Conservation (phyloP, 2,888 invertebrate species). For the Bhutanitis thaidina region DNA sequence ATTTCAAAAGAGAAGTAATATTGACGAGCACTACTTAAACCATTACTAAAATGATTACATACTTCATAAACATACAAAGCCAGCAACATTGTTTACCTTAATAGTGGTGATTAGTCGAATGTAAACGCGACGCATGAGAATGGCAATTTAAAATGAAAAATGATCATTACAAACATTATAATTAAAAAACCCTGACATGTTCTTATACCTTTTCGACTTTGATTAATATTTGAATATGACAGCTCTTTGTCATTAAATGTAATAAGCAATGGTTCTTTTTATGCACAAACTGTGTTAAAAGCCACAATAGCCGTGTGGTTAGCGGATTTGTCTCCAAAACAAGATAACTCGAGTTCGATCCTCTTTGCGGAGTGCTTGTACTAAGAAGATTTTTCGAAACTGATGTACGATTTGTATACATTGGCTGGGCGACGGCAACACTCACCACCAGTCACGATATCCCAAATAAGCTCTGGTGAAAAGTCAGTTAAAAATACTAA, state of each 20-base stretch:
- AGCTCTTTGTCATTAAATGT: conserved; percentile 48
- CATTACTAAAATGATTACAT: conserved; percentile 1
- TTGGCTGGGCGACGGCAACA: too few species aligned
- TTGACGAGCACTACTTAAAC: too few species aligned
- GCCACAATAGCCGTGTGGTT: too few species aligned
- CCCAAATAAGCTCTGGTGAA: too few species aligned
- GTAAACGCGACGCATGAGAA: conserved; percentile 50
- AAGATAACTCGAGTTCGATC: too few species aligned
- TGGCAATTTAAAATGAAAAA: conserved; percentile 77
- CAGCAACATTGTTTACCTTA: conserved; percentile 40
- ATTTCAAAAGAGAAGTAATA: too few species aligned
- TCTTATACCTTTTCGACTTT: conserved; percentile 57
- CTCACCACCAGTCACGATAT: too few species aligned
- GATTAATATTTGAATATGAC: conserved; percentile 71
- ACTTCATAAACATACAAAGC: conserved; percentile 32
- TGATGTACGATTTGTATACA: too few species aligned
- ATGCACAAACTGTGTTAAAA: not conserved
- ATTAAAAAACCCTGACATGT: conserved; percentile 71
- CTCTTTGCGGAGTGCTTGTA: too few species aligned
- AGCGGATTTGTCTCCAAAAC: too few species aligned
- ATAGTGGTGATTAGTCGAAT: conserved; percentile 71
- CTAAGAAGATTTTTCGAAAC: too few species aligned
- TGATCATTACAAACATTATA: conserved; percentile 68
- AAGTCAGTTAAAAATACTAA: too few species aligned
- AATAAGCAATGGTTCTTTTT: conserved; percentile 42